These are phyloP conservation scores for Apis cerana DNA, from an alignment of 1,140 invertebrate genomes.

Conservation along the genomic window DNA sequence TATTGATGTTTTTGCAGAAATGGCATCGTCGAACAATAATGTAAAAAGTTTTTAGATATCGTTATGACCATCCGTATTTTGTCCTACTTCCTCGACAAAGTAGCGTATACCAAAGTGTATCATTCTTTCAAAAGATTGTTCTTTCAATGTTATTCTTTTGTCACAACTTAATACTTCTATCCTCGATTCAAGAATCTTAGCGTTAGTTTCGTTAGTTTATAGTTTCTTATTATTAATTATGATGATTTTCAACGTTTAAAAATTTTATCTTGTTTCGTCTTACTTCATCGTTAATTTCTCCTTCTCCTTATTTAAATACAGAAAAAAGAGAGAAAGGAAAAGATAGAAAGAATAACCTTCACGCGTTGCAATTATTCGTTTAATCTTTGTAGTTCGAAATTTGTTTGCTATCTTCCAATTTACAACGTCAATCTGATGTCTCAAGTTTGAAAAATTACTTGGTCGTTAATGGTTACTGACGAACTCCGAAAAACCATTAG, in stretches of 20 bases:
- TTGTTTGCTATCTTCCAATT: background rate
- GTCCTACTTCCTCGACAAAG: background rate
- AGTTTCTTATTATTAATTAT: constrained; percentile 2
- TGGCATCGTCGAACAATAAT: background rate
- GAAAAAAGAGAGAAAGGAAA: background rate
- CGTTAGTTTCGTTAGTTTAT: background rate
- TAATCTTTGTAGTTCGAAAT: background rate
- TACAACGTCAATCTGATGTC: background rate
- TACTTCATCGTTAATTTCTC: background rate
- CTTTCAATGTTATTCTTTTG: background rate
- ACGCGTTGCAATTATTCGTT: background rate
- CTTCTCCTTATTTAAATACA: background rate
- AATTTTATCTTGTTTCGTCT: background rate
- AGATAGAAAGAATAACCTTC: background rate
- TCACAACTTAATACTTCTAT: background rate
- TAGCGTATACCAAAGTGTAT: constrained; percentile 8
- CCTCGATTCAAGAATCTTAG: background rate
- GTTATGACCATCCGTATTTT: background rate
- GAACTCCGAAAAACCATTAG: background rate
- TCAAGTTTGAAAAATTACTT: background rate
- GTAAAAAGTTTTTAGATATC: constrained; percentile 5
- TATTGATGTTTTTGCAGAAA: background rate
- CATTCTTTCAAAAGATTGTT: background rate
- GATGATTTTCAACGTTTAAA: background rate
- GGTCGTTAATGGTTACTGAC: background rate